These are phyloP conservation scores for Vipera latastei DNA, from an alignment of 2,797 vertebrate genomes.

Conservation along the genomic window DNA sequence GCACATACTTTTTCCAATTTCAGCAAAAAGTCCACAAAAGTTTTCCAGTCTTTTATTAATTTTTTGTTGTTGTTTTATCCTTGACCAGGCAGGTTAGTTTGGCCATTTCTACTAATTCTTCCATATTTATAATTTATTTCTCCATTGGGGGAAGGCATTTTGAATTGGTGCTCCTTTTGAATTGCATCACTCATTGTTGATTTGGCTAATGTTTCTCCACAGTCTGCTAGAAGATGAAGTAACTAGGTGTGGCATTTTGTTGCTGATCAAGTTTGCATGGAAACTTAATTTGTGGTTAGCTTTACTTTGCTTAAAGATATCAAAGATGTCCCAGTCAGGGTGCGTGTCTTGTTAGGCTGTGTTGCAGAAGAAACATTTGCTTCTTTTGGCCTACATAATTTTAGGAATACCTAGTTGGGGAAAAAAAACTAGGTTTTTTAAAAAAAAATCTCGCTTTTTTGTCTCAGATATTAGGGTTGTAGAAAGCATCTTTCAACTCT, in stretches of 20 bases:
- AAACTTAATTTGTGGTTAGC: not conserved
- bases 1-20: not conserved
- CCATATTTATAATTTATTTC: not conserved
- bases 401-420: not conserved
- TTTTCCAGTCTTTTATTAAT: not conserved
- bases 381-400: not conserved
- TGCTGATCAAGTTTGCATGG: not conserved
- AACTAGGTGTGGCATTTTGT: not conserved
- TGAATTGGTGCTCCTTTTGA: not conserved
- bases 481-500: not conserved
- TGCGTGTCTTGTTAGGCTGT: not conserved
- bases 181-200: not conserved
- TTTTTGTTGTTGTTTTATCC: not conserved
- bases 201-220: not conserved
- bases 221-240: not conserved
- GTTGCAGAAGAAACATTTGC: constrained; percentile 2
- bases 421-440: not conserved
- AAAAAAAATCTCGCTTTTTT: not conserved
- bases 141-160: not conserved
- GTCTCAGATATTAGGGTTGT: not conserved
- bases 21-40: not conserved
- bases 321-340: not conserved
- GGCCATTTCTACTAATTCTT: not conserved
- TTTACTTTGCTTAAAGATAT: not conserved
- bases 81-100: not conserved